Percentiles rank a stretch among this genome's conserved stretches.
These are phyloP conservation scores for Junonia oenone DNA, from an alignment of 2,888 invertebrate genomes.

Conservation along the genomic window DNA sequence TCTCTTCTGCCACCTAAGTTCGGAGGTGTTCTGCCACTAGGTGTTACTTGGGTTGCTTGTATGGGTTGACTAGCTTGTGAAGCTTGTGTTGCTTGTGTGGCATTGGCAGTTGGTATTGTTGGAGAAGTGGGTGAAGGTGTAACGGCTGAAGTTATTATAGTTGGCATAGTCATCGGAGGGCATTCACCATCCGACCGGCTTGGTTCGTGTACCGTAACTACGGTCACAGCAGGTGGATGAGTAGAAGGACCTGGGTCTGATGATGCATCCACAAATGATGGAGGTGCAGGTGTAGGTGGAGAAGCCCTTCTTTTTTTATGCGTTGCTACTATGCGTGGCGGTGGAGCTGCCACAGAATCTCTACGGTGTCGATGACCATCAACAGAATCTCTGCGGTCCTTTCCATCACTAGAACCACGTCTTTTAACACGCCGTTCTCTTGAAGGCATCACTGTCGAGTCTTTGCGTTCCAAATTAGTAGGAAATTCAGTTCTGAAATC, in stretches of 20 bases:
- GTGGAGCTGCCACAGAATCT: slow-evolving; percentile 82
- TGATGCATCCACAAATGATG: slow-evolving; percentile 78
- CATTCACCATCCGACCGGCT: slow-evolving; percentile 81
- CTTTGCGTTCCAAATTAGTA: slow-evolving; percentile 84
- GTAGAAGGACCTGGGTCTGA: slow-evolving; percentile 83
- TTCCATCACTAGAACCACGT: slow-evolving; percentile 83
- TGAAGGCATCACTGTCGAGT: slow-evolving; percentile 77
- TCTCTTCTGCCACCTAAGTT: slow-evolving; percentile 83
- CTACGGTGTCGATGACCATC: slow-evolving; percentile 84
- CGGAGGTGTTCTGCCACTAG: slow-evolving; percentile 62
- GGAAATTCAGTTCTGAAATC: slow-evolving; percentile 86
- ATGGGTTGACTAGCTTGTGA: slow-evolving; percentile 40
- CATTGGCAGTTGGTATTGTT: slow-evolving; percentile 60
- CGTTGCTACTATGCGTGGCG: slow-evolving; percentile 82
- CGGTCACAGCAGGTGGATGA: slow-evolving; percentile 65
- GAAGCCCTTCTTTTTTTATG: slow-evolving; percentile 78
- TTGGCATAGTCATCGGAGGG: slow-evolving; percentile 83
- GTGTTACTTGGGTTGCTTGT: slow-evolving; percentile 46
- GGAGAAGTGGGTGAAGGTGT: slow-evolving; percentile 91
- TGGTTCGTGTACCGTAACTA: slow-evolving; percentile 68
- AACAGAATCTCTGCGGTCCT: slow-evolving; percentile 82
- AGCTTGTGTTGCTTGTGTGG: slow-evolving; percentile 49
- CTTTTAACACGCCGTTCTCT: slow-evolving; percentile 69
- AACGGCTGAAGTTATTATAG: slow-evolving; percentile 90
- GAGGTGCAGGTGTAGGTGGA: slow-evolving; percentile 63